Base-by-base conservation (phyloP, 1,140 invertebrate species). In the Drosophila baimaii region DNA sequence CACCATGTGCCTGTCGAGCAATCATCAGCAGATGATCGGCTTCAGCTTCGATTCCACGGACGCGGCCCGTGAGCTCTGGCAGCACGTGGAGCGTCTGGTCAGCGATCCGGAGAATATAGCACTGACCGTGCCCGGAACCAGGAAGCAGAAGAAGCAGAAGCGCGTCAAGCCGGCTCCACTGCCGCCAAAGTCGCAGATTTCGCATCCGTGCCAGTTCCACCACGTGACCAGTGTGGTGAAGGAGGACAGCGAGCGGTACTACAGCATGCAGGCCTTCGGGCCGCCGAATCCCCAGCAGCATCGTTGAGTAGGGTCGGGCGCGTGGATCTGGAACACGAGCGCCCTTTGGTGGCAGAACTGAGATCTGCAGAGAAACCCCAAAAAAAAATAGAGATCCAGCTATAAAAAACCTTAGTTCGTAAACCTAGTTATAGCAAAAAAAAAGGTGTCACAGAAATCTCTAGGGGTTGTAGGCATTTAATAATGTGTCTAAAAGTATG, bases 181-280 rank as follows among this genome's bases (percentile, higher is more conserved):
- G 55, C 96, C 96, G 5, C 94, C 95, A 23, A 97, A 97, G 90
- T 94, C 94, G 49, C 96, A 97, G 90, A 98, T 98, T 73, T 97
- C 96, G 13, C 94, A 95, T 79, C 97, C 97, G 0, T 97, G 96
- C 90, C 96, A 96, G 81, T 98, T 98, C 92, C 95, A 97, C 61
- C 97, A 98, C 88, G 95, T 98, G 47, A 97, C 96, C 27, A 96
- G 95, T 69, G 95, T 98, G 12, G 96, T 96, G 63, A 93, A 94
- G 17, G 94, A 94, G 52, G 96, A 97, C 80, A 93, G 94, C 49
- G 93, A 93, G 43, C 93, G 94, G 58, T 95, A 95, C 77, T 95
- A 94, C 76, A 95, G 95, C 13, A 93, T 96, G 47, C 95, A 95
- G 78, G 94, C 94, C 1, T 92, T 94, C 57, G 93, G 93, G 4